Percentiles rank a stretch among this genome's conserved stretches.
Evolutionary conservation across 2,113 vertebrate species (phyloP).

Genomic region (Thomomys bottae): DNA sequence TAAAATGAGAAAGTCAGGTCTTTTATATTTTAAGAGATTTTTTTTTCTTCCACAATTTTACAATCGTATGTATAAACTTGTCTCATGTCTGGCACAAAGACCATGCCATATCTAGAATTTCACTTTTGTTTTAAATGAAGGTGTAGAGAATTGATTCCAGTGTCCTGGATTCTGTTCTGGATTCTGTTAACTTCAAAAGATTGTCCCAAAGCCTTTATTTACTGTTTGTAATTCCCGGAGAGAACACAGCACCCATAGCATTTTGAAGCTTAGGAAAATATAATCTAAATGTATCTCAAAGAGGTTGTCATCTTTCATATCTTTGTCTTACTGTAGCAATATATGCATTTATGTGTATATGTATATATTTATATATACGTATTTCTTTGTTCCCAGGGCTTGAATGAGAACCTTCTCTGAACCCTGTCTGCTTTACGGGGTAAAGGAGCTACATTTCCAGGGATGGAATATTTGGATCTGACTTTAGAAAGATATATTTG

Average conservation of each 20-base stretch:
- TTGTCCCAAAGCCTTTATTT: conserved; percentile 50
- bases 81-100: not conserved
- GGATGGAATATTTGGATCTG: fast-evolving
- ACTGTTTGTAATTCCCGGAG: conserved; percentile 65
- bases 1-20: not conserved
- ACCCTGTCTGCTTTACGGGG: not conserved
- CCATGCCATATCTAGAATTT: not conserved
- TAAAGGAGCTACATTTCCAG: not conserved
- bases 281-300: conserved; percentile 53
- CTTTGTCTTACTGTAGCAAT: conserved; percentile 17
- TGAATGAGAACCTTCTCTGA: not conserved
- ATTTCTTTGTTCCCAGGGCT: not conserved
- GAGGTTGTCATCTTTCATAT: conserved; percentile 34
- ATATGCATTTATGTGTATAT: too few species aligned
- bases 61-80: fast-evolving
- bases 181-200: not conserved
- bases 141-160: not conserved
- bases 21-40: not conserved
- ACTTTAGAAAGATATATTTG: too few species aligned
- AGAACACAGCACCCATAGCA: conserved; percentile 19
- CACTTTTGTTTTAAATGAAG: not conserved
- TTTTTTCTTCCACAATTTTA: not conserved
- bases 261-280: conserved; percentile 57
- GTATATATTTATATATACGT: too few species aligned
- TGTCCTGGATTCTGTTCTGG: not conserved